phyloP scores from a whole-genome alignment of 2,797 vertebrate genomes.

The Anabas testudineus region DNA sequence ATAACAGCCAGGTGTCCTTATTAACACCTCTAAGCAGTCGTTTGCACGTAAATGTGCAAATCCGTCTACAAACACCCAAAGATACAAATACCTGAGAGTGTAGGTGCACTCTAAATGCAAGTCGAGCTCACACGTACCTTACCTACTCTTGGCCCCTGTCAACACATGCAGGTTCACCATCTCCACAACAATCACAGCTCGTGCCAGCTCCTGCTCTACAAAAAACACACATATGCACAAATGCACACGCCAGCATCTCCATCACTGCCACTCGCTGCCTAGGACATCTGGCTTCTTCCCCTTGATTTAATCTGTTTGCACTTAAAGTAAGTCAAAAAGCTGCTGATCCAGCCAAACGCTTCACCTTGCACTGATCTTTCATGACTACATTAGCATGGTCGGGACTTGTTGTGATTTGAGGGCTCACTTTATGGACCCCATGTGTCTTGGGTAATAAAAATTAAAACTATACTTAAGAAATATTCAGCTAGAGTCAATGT shows the following conservation, averaged over 20 bases:
- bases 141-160: not conserved
- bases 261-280: slow-evolving; percentile 32
- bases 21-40: slow-evolving; percentile 39
- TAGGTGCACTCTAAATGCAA: not conserved
- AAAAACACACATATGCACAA: slow-evolving; percentile 1
- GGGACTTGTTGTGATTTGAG: slow-evolving; percentile 42
- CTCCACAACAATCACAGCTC: not conserved
- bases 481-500: not conserved
- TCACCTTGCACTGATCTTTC: slow-evolving; percentile 74
- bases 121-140: slow-evolving; percentile 7
- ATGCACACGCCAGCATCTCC: slow-evolving; percentile 23
- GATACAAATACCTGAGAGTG: slow-evolving; percentile 1
- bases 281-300: slow-evolving; percentile 37
- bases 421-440: slow-evolving; percentile 41
- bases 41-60: slow-evolving; percentile 13
- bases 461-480: no score
- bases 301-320: slow-evolving; percentile 72
- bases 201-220: not conserved
- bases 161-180: not conserved
- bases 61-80: slow-evolving; percentile 9
- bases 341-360: slow-evolving; percentile 70
- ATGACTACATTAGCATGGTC: slow-evolving; percentile 44
- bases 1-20: slow-evolving; percentile 37
- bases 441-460: not conserved
- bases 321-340: slow-evolving; percentile 68